Percentiles rank a stretch among this genome's conserved stretches.
Conservation (phyloP, 2,113 vertebrate species). For the Pelusios castaneus region DNA sequence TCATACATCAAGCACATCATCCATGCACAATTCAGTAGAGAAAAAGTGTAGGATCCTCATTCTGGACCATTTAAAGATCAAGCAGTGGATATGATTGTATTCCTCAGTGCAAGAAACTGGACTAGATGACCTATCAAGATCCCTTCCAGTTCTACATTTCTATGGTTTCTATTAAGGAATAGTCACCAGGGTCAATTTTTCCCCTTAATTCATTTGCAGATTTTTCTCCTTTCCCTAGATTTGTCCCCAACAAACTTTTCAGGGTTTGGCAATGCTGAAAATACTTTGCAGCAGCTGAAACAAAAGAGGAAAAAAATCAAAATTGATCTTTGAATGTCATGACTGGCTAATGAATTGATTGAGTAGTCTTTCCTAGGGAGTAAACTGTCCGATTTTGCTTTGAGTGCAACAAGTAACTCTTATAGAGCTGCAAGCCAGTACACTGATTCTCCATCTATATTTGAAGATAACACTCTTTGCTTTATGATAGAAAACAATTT, state of each 20-base stretch:
- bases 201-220: slow-evolving; percentile 37
- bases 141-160: background rate
- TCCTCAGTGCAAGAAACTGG: background rate
- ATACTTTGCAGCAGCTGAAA: slow-evolving; percentile 49
- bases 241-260: slow-evolving; percentile 52
- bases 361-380: background rate
- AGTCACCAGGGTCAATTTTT: slow-evolving; percentile 42
- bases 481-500: slow-evolving; percentile 30
- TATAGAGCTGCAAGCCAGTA: background rate
- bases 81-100: slow-evolving; percentile 24
- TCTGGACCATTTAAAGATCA: slow-evolving; percentile 17
- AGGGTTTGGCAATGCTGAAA: slow-evolving; percentile 28
- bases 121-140: background rate
- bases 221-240: slow-evolving; percentile 40
- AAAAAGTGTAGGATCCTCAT: background rate
- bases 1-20: slow-evolving; percentile 31
- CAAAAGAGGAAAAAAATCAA: slow-evolving; percentile 27
- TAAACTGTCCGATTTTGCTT: slow-evolving; percentile 34
- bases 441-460: slow-evolving; percentile 24
- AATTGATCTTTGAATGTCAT: slow-evolving; percentile 45
- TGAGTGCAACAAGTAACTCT: slow-evolving; percentile 27
- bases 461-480: slow-evolving; percentile 17
- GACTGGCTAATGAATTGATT: slow-evolving; percentile 7
- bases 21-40: background rate
- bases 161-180: background rate